Base-by-base conservation (phyloP, 2,797 vertebrate species). In the Phalanger gymnotis region DNA sequence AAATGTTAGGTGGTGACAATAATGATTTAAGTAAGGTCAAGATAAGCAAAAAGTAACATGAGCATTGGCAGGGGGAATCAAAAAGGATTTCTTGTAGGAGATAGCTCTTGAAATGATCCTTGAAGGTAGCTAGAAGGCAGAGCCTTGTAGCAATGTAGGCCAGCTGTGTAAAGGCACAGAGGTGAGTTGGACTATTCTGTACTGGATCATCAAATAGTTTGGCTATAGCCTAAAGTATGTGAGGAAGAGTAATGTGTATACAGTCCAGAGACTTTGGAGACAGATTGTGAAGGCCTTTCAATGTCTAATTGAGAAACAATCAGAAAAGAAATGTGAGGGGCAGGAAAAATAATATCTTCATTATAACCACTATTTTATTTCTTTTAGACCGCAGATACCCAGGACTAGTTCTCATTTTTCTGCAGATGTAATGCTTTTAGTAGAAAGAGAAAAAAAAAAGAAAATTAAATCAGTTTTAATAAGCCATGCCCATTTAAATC, bases 381-480 rank as follows among this genome's bases (percentile, higher is more conserved):
- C n/a, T 73, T 51, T 87, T 87, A 87, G 9, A 22, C 10, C 40
- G 51, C 3, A 87, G 40, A 87, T 51, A 51, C 40, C 10, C 51
- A n/a, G 25, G 25, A 0, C 25, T 10, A 28, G 25, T 87, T 47
- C 3, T 47, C 40, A 27, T 87, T 87, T n/a, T 47, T 47, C 9
- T 14, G 7, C 40, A 27, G 73, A 87, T 51, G 40, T 27, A 87
- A 27, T 87, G 51, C 22, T 47, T 87, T 51, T 51, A 51, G 22
- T 51, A 87, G 73, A 81, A 81, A 81, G n/a, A 47, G 91, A 66
- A 90, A 92, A 95, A 91, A 2, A 5, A 95, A 7, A 13, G 92
- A 92, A 91, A 95, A 92, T 97, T 94, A 95, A 95, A 96, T 89
- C 5, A 66, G 22, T 96, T 96, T 87, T 93, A 7, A 73, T 92